Base-by-base conservation (phyloP, 1,140 invertebrate genomes). In the Nebria ingens region DNA sequence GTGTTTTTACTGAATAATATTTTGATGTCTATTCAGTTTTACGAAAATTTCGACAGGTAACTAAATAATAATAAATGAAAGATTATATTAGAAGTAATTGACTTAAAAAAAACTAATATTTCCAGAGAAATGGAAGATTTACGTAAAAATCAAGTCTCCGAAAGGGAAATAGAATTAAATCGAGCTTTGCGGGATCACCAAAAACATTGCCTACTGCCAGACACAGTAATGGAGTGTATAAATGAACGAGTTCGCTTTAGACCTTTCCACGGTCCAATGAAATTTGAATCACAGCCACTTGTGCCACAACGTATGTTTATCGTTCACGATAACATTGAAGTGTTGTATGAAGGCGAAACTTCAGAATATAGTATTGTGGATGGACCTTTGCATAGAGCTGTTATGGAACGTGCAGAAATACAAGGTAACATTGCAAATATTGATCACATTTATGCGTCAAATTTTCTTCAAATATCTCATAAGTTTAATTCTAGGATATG, bases 1-100 rank as follows among this genome's bases (percentile, higher is more conserved):
- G 72, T 76, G 1, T 91, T 90, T 64, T 70, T 90, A 1, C 66
- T 90, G 1, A 89, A 90, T 64, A 86, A 89, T 64, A 77, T 90
- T 21, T 73, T 89, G 56, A 73, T 89, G 64, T 80, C 81, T 21
- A 71, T 86, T 2, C 85, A 89, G 64, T 89, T 90, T 70, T 89
- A 88, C 56, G 74, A 81, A 45, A 84, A 90, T 68, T 89, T 80
- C 64, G 82, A 88, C 60, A 76, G 78, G 86, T 88, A 72, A 78
- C 76, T 72, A 53, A 38, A n/a, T 25, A 52, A 21, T 34, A 34
- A 34, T 34, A 9, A 34, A n/a, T 34, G 25, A 6, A 34, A 34
- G 25, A 34, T 9, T n/a, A 34, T 34, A 34, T 9, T n/a, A n/a
- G n/a, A n/a, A 34, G n/a, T 6, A 34, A 34, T n/a, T 34, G 25